These are phyloP conservation scores for Oncorhynchus kisutch DNA, from an alignment of 2,113 vertebrate genomes.

Conservation along the genomic window DNA sequence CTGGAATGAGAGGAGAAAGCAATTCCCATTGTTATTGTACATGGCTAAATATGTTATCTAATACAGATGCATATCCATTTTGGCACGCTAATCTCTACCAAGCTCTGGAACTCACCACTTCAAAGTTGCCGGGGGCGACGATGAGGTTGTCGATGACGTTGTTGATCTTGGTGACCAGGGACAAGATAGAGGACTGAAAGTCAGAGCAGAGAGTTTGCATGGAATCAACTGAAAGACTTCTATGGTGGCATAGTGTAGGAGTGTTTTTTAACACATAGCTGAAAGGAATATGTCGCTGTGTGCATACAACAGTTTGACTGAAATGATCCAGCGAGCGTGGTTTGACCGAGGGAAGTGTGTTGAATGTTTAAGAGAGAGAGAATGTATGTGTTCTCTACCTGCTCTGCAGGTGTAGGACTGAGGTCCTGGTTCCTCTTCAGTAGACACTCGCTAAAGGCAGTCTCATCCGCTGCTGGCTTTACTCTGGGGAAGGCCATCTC, in stretches of 20 bases:
- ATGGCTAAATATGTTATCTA: no score
- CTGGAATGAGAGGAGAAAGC: constrained; percentile 52
- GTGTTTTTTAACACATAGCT: background rate
- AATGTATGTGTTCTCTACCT: constrained; percentile 72
- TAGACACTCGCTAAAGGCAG: constrained; percentile 86
- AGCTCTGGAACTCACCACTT: constrained; percentile 85
- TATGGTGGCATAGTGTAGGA: background rate
- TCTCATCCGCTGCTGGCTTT: constrained; percentile 88
- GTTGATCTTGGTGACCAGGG: constrained; percentile 97
- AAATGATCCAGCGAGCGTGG: no score
- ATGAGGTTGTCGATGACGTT: constrained; percentile 97
- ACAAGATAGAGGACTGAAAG: constrained; percentile 91
- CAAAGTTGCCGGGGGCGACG: constrained; percentile 93
- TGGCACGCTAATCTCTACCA: background rate
- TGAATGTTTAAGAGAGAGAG: no score
- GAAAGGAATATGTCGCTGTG: no score
- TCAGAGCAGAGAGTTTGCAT: background rate
- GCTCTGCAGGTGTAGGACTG: constrained; percentile 87
- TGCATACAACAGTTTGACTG: no score
- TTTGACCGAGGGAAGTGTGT: no score
- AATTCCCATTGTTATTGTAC: background rate
- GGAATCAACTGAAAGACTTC: background rate
- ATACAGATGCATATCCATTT: background rate
- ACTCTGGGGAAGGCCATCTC: constrained; percentile 98
- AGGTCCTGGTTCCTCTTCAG: constrained; percentile 96